A percentile compares a stretch with the other conserved stretches of the same genome.
Evolutionary conservation across 2,113 vertebrate species (phyloP).

Genomic region (Sceloporus undulatus): DNA sequence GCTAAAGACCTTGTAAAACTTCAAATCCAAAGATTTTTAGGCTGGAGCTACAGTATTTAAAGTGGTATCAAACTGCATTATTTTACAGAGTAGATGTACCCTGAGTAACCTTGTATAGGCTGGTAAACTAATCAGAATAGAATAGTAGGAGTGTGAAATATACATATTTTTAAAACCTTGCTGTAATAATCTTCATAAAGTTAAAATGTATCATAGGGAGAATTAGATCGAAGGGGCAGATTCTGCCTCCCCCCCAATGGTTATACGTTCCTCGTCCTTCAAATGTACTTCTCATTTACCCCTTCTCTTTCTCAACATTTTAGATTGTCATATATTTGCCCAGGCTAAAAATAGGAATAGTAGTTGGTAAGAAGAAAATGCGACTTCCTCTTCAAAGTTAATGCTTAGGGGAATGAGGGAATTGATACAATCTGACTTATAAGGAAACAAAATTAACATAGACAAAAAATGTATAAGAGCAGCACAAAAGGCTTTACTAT

Average conservation of each 20-base stretch:
- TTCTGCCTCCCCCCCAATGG: neutral
- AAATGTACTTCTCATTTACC: neutral
- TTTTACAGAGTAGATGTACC: too few species aligned
- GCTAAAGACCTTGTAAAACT: too few species aligned
- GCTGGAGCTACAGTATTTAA: too few species aligned
- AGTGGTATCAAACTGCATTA: too few species aligned
- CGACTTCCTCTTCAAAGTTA: conserved; percentile 19
- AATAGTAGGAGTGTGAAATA: neutral
- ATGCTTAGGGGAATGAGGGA: neutral
- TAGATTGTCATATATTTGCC: conserved; percentile 21
- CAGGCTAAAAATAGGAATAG: conserved; percentile 20
- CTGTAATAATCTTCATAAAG: neutral
- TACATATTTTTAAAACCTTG: neutral
- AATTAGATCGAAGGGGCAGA: neutral
- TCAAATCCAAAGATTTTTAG: too few species aligned
- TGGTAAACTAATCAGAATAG: too few species aligned
- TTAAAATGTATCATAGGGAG: neutral
- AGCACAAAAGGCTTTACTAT: neutral
- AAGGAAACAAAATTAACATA: neutral
- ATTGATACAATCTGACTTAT: neutral
- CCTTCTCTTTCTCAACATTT: neutral
- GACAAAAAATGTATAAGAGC: neutral
- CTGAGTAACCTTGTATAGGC: too few species aligned
- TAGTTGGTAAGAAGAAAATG: conserved; percentile 4
- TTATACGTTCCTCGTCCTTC: conserved; percentile 18